A percentile compares a stretch with the other conserved stretches of the same genome.
Evolutionary conservation across 53 echinoderm and acorn worm species (phyloP).

Genomic region (Echinarachnius parma): DNA sequence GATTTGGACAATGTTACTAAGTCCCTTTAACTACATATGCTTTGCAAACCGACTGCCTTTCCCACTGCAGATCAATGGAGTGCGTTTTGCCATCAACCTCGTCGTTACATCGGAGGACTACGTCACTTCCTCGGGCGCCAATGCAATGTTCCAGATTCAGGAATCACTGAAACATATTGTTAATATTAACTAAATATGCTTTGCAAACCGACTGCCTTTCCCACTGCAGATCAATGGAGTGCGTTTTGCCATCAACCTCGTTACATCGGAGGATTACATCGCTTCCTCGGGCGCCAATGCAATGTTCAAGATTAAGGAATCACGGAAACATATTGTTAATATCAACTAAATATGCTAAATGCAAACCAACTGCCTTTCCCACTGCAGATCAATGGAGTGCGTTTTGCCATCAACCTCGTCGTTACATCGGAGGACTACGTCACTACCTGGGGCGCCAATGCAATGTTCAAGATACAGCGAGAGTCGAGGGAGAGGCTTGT

Average conservation of each 20-base stretch:
- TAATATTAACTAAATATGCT: too few species aligned
- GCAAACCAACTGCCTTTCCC: neutral
- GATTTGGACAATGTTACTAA: too few species aligned
- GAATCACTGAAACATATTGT: too few species aligned
- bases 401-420: constrained; percentile 78
- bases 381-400: constrained; percentile 76
- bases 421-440: constrained; percentile 63
- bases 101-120: constrained; percentile 66
- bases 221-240: constrained; percentile 75
- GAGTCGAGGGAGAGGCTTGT: too few species aligned
- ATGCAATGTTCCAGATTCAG: constrained; percentile 66
- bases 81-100: constrained; percentile 76
- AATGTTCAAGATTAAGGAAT: constrained; percentile 64
- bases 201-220: too few species aligned
- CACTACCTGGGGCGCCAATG: constrained; percentile 50
- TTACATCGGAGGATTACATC: constrained; percentile 63
- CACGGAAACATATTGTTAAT: too few species aligned
- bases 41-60: too few species aligned
- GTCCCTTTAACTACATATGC: too few species aligned
- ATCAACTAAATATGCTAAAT: too few species aligned
- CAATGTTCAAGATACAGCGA: constrained; percentile 62
- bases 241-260: constrained; percentile 72
- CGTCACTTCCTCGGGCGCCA: constrained; percentile 50
- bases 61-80: constrained; percentile 70
- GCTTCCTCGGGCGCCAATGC: constrained; percentile 54